Evolutionary conservation across 2,797 vertebrate species (phyloP).

Genomic region (Acanthurus leucopareius): DNA sequence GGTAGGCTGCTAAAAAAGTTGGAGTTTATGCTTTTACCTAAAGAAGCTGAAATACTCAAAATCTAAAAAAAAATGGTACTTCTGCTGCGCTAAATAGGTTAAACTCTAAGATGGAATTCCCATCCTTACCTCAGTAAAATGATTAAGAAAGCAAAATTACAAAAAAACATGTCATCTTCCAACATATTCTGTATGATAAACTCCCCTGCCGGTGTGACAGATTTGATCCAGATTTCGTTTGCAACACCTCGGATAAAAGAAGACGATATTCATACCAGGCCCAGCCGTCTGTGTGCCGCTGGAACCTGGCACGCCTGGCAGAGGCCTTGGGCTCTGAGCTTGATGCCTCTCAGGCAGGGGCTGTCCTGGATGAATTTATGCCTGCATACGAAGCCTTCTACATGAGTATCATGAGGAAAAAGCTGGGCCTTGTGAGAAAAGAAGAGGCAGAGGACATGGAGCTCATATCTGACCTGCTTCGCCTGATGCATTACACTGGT

Average conservation of each 20-base stretch:
- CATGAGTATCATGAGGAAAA: constrained; percentile 90
- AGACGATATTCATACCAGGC: constrained; percentile 92
- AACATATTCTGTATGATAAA: too few relatives aligned
- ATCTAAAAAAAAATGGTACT: too few relatives aligned
- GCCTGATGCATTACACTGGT: constrained; percentile 93
- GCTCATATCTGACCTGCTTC: constrained; percentile 88
- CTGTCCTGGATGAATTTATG: constrained; percentile 87
- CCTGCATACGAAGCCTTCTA: constrained; percentile 88
- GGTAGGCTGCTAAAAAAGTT: constrained; percentile 75
- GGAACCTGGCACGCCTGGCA: constrained; percentile 92
- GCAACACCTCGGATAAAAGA: constrained; percentile 91
- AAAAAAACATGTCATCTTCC: too few relatives aligned
- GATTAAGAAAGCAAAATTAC: too few relatives aligned
- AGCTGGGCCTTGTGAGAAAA: constrained; percentile 88
- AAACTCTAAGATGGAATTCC: too few relatives aligned
- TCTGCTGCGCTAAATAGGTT: too few relatives aligned
- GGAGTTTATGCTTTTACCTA: background rate
- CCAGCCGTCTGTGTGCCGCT: constrained; percentile 92
- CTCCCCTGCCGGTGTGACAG: constrained; percentile 67
- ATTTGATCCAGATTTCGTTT: constrained; percentile 93
- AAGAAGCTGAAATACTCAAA: too few relatives aligned
- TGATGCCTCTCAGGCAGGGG: constrained; percentile 80
- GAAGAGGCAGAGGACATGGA: constrained; percentile 86
- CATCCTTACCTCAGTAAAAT: too few relatives aligned
- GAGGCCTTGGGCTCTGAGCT: constrained; percentile 92